Percentiles rank a stretch among this genome's conserved stretches.
Evolutionary conservation across 2,113 vertebrate species (phyloP).

Genomic region (Ceyx margarethae): DNA sequence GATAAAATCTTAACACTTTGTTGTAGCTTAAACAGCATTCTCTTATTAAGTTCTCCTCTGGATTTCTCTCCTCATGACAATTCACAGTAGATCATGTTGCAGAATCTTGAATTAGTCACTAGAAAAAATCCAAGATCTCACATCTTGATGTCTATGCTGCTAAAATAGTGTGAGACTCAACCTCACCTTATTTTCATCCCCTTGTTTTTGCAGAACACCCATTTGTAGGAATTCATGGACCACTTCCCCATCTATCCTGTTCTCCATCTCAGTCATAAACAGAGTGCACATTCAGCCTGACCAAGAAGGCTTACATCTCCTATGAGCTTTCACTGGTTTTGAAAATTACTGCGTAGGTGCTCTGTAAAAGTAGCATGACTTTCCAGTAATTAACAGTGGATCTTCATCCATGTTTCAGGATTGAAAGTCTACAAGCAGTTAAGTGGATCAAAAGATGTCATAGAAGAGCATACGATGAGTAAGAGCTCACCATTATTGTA

Average conservation of each 20-base stretch:
- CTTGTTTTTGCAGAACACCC: not conserved
- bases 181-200: not conserved
- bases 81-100: not conserved
- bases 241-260: not conserved
- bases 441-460: not conserved
- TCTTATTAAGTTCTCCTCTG: not conserved
- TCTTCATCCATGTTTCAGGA: not conserved
- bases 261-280: not conserved
- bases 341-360: not conserved
- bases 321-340: not conserved
- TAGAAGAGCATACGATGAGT: not conserved
- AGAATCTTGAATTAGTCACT: not conserved
- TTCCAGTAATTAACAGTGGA: not conserved
- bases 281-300: accelerated
- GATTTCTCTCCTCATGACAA: not conserved
- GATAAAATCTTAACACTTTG: not conserved
- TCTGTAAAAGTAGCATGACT: not conserved
- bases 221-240: not conserved
- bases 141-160: not conserved
- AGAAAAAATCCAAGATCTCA: not conserved
- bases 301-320: not conserved
- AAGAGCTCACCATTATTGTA: not conserved
- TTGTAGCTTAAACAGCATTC: not conserved
- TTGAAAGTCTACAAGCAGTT: not conserved
- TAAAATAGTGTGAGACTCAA: not conserved